phyloP scores from a whole-genome alignment of 2,888 invertebrate species.

The Pecten maximus region DNA sequence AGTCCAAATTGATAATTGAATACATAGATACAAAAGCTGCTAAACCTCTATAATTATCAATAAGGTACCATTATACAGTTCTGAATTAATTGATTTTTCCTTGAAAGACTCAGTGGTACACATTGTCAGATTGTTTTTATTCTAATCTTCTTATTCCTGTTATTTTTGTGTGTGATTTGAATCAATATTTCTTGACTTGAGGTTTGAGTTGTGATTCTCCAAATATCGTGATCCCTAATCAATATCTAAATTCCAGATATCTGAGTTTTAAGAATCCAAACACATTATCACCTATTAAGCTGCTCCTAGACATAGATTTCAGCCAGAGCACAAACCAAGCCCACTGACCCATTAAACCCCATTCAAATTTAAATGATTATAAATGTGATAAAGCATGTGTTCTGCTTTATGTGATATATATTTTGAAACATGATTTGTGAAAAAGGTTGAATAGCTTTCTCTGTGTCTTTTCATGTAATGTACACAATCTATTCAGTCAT shows the following conservation, averaged over 20 bases:
- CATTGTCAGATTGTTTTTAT: not conserved
- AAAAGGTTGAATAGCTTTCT: not conserved
- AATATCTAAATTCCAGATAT: not conserved
- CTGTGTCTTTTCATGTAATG: not conserved
- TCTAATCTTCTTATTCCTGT: not conserved
- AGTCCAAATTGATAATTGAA: too few relatives aligned
- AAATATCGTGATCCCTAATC: not conserved
- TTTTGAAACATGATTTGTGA: not conserved
- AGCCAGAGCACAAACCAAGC: not conserved
- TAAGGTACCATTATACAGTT: too few relatives aligned
- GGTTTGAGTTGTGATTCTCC: not conserved
- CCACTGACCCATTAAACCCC: not conserved
- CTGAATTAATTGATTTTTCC: not conserved
- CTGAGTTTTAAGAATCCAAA: not conserved
- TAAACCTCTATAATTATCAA: too few relatives aligned
- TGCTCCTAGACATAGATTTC: not conserved
- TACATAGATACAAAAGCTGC: too few relatives aligned
- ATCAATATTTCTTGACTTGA: not conserved
- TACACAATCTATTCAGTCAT: not conserved
- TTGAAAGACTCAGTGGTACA: not conserved
- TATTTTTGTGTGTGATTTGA: not conserved
- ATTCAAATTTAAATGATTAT: not conserved
- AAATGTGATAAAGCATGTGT: not conserved
- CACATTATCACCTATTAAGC: not conserved
- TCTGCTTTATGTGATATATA: not conserved